phyloP scores from a whole-genome alignment of 2,113 vertebrate genomes.

The Mesembrinibis cayennensis region DNA sequence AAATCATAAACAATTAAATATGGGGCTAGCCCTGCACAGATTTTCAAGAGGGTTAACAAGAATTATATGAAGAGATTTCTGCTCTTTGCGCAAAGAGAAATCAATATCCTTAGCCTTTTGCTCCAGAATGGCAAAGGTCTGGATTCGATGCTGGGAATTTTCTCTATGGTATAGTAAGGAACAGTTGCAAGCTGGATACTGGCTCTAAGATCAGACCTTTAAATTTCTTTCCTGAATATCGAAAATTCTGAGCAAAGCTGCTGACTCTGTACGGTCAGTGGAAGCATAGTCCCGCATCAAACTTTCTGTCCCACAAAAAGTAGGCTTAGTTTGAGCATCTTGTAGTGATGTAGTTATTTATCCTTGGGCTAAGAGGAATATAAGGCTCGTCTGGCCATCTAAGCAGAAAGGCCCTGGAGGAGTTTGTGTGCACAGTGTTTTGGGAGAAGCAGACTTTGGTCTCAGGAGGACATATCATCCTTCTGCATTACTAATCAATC shows the following conservation, averaged over 20 bases:
- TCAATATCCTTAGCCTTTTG: neutral
- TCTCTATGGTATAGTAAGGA: neutral
- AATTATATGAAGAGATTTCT: neutral
- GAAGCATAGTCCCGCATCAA: neutral
- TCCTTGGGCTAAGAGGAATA: neutral
- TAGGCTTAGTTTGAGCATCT: neutral
- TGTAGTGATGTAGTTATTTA: neutral
- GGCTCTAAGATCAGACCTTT: neutral
- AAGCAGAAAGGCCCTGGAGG: neutral
- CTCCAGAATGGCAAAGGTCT: neutral
- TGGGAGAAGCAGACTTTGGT: neutral
- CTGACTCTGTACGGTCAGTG: neutral
- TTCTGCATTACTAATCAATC: neutral
- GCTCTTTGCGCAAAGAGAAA: neutral
- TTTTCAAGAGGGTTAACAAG: neutral
- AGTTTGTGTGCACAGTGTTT: neutral
- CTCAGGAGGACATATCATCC: neutral
- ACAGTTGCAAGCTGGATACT: neutral
- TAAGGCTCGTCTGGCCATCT: neutral
- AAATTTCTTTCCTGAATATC: neutral
- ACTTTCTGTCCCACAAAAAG: neutral
- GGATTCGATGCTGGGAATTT: neutral
- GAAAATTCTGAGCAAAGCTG: neutral
- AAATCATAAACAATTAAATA: neutral
- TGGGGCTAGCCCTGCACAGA: neutral